Conservation (phyloP, 37 sponge, comb jelly and placozoan genomes). For the Chondrilla cf. caribensis region DNA sequence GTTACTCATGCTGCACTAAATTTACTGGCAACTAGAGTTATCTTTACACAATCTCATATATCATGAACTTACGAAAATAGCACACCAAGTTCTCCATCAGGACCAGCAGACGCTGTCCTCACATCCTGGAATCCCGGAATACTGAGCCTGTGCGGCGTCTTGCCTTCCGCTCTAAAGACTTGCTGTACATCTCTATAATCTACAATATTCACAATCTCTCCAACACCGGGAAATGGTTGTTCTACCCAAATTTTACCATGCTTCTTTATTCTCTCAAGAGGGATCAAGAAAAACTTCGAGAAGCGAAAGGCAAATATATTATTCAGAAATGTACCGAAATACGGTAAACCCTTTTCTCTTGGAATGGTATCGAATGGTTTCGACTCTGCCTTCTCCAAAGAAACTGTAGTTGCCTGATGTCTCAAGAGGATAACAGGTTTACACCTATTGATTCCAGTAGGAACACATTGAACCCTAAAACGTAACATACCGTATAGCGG, state of each 20-base stretch:
- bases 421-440: too few species aligned
- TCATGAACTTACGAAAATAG: constrained; percentile 8
- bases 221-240: constrained; percentile 3
- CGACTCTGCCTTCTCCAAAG: too few species aligned
- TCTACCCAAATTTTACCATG: constrained; percentile 38
- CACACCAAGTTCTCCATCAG: not conserved
- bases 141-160: constrained; percentile 17
- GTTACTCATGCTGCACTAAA: too few species aligned
- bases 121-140: not conserved
- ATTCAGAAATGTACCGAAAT: constrained; percentile 26
- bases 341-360: constrained; percentile 23
- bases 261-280: constrained; percentile 16
- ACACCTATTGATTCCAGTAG: too few species aligned
- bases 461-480: too few species aligned
- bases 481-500: too few species aligned
- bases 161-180: constrained; percentile 44
- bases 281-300: not conserved
- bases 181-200: constrained; percentile 43
- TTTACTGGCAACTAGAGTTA: too few species aligned
- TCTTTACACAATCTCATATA: too few species aligned
- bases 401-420: too few species aligned
- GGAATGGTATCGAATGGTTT: constrained; percentile 38
- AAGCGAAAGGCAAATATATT: not conserved
- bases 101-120: not conserved
- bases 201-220: constrained; percentile 11